Conservation (phyloP, 2,797 vertebrate species). For the Mormyrus proboscirostris region DNA sequence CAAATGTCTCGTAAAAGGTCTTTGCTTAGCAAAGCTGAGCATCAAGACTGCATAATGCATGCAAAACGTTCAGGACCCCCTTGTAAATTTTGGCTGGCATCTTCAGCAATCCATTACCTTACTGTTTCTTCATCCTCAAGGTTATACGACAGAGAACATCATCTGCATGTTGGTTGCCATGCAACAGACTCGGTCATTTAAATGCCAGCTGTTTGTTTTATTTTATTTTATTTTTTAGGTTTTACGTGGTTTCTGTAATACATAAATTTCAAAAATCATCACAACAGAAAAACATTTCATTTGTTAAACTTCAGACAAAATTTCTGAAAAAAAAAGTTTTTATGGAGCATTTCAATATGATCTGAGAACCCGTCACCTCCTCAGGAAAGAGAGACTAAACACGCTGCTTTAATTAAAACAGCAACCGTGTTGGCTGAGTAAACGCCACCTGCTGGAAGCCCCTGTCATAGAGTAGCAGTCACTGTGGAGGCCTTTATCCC, state of each 20-base stretch:
- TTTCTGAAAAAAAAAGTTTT: neutral
- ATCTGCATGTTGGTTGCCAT: conserved; percentile 7
- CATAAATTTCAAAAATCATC: neutral
- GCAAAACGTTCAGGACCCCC: neutral
- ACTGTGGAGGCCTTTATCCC: neutral
- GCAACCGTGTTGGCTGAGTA: neutral
- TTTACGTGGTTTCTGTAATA: neutral
- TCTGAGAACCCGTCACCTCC: neutral
- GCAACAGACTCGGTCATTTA: neutral
- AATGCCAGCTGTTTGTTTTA: neutral
- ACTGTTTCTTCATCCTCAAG: neutral
- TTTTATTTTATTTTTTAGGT: neutral
- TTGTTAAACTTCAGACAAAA: neutral
- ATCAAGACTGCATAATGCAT: neutral
- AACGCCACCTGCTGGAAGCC: neutral
- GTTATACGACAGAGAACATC: neutral
- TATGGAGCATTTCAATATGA: neutral
- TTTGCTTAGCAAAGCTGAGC: neutral
- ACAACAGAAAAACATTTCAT: neutral
- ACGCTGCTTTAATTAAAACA: neutral
- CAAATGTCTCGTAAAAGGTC: neutral
- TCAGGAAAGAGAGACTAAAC: neutral
- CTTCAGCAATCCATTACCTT: neutral
- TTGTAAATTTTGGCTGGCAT: neutral
- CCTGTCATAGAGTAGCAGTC: neutral